Evolutionary conservation across 2,797 vertebrate species (phyloP).

Genomic region (Mormyrops attenuatus): DNA sequence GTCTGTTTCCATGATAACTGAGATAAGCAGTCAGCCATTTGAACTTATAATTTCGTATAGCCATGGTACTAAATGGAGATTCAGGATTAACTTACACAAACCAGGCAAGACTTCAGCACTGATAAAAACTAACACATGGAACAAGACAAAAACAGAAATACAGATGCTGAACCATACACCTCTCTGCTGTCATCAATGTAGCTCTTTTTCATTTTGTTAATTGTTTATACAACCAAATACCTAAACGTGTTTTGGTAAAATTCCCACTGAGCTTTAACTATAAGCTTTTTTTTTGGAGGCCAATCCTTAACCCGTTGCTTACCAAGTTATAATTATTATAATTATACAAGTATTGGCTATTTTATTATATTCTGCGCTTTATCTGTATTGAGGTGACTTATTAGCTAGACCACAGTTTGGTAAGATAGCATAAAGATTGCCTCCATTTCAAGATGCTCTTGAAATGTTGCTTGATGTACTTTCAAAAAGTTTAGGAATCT

Average conservation of each 20-base stretch:
- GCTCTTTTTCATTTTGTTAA: neutral
- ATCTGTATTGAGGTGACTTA: neutral
- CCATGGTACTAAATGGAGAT: neutral
- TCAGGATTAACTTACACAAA: neutral
- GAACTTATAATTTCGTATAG: neutral
- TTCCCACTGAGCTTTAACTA: neutral
- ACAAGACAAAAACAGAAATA: neutral
- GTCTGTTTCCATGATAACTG: neutral
- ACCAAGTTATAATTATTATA: neutral
- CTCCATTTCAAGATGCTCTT: neutral
- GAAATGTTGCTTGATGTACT: neutral
- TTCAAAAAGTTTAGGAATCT: neutral
- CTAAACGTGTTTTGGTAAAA: neutral
- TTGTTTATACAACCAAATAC: neutral
- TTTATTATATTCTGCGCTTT: neutral
- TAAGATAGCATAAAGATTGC: neutral
- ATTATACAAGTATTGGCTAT: neutral
- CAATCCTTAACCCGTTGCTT: neutral
- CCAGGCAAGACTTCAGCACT: neutral
- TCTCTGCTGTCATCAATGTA: neutral
- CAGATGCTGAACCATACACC: neutral
- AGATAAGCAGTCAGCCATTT: conserved; percentile 1
- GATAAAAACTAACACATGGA: neutral
- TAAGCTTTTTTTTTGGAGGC: neutral
- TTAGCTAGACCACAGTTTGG: neutral